These are phyloP conservation scores for Embidobia sp. DNA, from an alignment of 2,888 invertebrate genomes.

Conservation along the genomic window DNA sequence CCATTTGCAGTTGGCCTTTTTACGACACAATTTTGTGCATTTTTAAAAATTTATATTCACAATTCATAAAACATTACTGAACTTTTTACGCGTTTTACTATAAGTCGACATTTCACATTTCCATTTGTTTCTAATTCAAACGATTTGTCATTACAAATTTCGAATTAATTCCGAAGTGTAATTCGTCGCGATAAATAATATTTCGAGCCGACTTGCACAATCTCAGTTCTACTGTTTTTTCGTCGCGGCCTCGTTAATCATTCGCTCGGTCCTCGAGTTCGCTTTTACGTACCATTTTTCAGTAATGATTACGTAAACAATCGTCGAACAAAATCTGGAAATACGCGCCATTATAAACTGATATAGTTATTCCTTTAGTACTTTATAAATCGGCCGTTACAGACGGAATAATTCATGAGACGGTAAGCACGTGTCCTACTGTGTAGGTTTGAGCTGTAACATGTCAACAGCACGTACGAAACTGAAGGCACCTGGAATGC, in stretches of 20 bases:
- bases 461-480: slow-evolving; percentile 57
- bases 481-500: slow-evolving; percentile 48
- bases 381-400: slow-evolving; percentile 63
- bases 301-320: slow-evolving; percentile 17
- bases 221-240: slow-evolving; percentile 12
- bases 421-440: slow-evolving; percentile 48
- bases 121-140: slow-evolving; percentile 29
- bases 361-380: slow-evolving; percentile 35
- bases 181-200: slow-evolving; percentile 20
- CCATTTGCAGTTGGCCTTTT: no score
- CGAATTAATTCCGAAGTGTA: neutral
- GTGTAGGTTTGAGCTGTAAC: slow-evolving; percentile 34
- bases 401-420: slow-evolving; percentile 69
- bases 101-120: no score
- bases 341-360: slow-evolving; percentile 8
- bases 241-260: slow-evolving; percentile 18
- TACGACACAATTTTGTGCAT: no score
- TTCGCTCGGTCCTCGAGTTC: neutral
- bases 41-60: no score
- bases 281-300: slow-evolving; percentile 2
- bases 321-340: slow-evolving; percentile 12
- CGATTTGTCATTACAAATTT: slow-evolving; percentile 7
- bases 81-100: no score
- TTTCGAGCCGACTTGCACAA: slow-evolving; percentile 10
- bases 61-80: no score